Percentiles rank a stretch among this genome's conserved stretches.
phyloP scores from a whole-genome alignment of 2,113 vertebrate species.

The Cyrtonyx montezumae region DNA sequence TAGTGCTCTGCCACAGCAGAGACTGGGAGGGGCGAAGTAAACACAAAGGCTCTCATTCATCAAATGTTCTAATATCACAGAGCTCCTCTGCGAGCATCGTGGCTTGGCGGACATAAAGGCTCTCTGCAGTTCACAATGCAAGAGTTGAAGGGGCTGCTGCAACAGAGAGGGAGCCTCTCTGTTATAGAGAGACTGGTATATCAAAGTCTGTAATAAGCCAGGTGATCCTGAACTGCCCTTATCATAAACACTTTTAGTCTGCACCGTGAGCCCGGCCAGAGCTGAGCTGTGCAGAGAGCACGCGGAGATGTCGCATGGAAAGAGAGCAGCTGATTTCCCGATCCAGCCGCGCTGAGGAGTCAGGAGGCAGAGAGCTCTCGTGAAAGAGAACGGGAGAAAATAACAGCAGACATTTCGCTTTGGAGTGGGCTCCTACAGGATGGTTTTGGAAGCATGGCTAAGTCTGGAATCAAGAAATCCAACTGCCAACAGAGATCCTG shows the following conservation, averaged over 20 bases:
- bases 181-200: too few relatives aligned
- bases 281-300: not conserved
- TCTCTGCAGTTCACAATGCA: not conserved
- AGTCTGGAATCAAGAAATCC: not conserved
- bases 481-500: not conserved
- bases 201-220: too few relatives aligned
- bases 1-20: not conserved
- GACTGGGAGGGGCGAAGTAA: not conserved
- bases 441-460: not conserved
- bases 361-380: not conserved
- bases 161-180: not conserved
- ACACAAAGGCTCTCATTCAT: slow-evolving; percentile 39
- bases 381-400: not conserved
- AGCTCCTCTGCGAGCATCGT: not conserved
- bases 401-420: not conserved
- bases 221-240: not conserved
- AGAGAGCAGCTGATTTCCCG: not conserved
- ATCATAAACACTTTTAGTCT: not conserved
- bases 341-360: not conserved
- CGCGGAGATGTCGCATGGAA: not conserved
- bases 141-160: slow-evolving; percentile 1
- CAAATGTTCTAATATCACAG: slow-evolving; percentile 34
- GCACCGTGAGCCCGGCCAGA: not conserved
- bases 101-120: not conserved
- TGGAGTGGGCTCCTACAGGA: not conserved